phyloP scores from a whole-genome alignment of 2,113 vertebrate genomes.

The Prolemur simus region DNA sequence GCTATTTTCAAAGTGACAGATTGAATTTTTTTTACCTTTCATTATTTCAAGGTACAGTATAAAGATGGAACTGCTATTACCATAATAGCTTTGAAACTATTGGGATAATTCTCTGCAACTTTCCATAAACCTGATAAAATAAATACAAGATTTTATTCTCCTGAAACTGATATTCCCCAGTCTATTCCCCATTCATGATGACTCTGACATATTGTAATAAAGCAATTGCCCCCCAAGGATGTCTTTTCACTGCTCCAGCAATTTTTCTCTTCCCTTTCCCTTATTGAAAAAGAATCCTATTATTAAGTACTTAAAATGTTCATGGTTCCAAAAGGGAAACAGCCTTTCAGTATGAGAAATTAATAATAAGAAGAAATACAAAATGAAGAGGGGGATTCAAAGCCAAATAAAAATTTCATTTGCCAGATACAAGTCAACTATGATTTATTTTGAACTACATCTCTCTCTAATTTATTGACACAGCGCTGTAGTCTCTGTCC shows the following conservation, averaged over 20 bases:
- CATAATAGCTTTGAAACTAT: slow-evolving; percentile 50
- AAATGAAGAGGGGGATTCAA: slow-evolving; percentile 39
- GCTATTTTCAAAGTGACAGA: slow-evolving; percentile 43
- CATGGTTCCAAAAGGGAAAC: slow-evolving; percentile 68
- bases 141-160: slow-evolving; percentile 50
- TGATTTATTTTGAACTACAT: slow-evolving; percentile 39
- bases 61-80: slow-evolving; percentile 32
- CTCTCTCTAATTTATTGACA: slow-evolving; percentile 45
- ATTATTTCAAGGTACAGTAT: slow-evolving; percentile 4
- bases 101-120: slow-evolving; percentile 59
- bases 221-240: slow-evolving; percentile 62
- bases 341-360: slow-evolving; percentile 64
- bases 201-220: slow-evolving; percentile 74
- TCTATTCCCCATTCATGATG: slow-evolving; percentile 42
- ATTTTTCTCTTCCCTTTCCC: slow-evolving; percentile 67
- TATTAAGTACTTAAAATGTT: slow-evolving; percentile 76
- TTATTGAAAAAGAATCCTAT: slow-evolving; percentile 67
- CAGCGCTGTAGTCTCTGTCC: background rate
- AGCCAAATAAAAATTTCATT: slow-evolving; percentile 72
- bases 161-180: slow-evolving; percentile 58
- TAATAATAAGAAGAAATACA: slow-evolving; percentile 73
- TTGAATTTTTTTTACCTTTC: slow-evolving; percentile 54
- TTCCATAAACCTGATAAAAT: slow-evolving; percentile 63
- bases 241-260: slow-evolving; percentile 52
- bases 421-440: slow-evolving; percentile 56